Conservation (phyloP, 2,113 vertebrate species). For the Syngnathoides biaculeatus region DNA sequence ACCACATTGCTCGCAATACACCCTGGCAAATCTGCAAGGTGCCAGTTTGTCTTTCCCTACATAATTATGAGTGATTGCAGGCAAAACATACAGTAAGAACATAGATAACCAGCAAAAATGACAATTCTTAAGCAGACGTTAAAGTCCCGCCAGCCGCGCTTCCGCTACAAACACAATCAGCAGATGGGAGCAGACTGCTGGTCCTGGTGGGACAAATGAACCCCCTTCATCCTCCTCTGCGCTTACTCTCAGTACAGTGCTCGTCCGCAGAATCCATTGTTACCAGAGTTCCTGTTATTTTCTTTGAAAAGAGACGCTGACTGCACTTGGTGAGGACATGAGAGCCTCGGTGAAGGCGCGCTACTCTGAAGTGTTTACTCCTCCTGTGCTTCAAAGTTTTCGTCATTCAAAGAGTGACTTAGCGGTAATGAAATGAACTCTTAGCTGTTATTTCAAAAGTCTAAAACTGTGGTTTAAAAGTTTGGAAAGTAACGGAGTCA, state of each 20-base stretch:
- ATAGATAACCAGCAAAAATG: background rate
- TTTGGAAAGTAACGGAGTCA: background rate
- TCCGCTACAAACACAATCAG: slow-evolving; percentile 21
- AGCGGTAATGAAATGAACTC: background rate
- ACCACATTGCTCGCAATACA: slow-evolving; percentile 14
- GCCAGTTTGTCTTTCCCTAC: background rate
- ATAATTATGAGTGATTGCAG: background rate
- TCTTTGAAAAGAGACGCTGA: slow-evolving; percentile 52
- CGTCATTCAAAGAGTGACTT: background rate
- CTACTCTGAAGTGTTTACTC: background rate
- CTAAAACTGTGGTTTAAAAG: background rate
- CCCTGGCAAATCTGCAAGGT: background rate
- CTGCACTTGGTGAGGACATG: slow-evolving; percentile 5
- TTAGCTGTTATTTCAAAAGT: background rate
- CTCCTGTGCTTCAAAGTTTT: background rate
- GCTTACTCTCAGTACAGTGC: slow-evolving; percentile 37
- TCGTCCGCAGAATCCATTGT: slow-evolving; percentile 49
- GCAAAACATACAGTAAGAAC: background rate
- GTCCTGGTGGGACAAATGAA: slow-evolving; percentile 35
- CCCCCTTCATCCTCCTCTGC: slow-evolving; percentile 43
- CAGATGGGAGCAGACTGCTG: slow-evolving; percentile 32
- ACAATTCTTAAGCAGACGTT: background rate
- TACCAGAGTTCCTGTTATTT: slow-evolving; percentile 56
- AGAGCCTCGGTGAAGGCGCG: background rate
- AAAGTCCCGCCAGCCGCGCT: slow-evolving; percentile 20